Evolutionary conservation across 2,113 vertebrate genomes (phyloP).

Genomic region (Psammodynastes pulverulentus): DNA sequence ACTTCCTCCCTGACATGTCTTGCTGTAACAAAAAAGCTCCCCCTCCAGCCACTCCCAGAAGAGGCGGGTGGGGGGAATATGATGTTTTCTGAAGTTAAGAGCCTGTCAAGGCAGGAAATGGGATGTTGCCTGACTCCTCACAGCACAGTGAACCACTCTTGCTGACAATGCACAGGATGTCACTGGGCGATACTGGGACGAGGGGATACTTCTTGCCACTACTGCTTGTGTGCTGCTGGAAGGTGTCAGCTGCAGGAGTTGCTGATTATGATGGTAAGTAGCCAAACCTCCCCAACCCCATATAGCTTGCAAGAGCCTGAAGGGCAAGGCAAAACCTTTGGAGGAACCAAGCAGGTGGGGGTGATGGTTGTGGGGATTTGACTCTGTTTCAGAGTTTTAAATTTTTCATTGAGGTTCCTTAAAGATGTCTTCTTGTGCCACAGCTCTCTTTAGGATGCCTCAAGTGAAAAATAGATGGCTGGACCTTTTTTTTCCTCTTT

Average conservation of each 20-base stretch:
- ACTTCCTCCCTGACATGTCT: neutral
- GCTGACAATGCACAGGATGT: neutral
- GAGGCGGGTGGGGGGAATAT: neutral
- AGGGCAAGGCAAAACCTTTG: neutral
- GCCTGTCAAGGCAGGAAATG: constrained; percentile 29
- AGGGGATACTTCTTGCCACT: neutral
- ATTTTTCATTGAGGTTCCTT: neutral
- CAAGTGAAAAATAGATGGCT: neutral
- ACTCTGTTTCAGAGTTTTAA: neutral
- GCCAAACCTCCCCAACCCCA: neutral
- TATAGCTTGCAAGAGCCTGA: neutral
- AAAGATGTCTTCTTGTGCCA: neutral
- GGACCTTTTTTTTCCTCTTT: neutral
- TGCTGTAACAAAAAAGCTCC: neutral
- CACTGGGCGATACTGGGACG: neutral
- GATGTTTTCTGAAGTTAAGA: constrained; percentile 40
- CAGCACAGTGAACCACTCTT: neutral
- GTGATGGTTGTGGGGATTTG: neutral
- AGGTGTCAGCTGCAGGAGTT: neutral
- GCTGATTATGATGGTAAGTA: neutral
- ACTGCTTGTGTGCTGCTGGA: neutral
- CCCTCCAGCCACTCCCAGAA: neutral
- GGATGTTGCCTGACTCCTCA: neutral
- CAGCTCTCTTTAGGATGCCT: neutral
- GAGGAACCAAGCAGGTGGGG: neutral